phyloP scores from a whole-genome alignment of 2,797 vertebrate species.

The Cryptoprocta ferox region DNA sequence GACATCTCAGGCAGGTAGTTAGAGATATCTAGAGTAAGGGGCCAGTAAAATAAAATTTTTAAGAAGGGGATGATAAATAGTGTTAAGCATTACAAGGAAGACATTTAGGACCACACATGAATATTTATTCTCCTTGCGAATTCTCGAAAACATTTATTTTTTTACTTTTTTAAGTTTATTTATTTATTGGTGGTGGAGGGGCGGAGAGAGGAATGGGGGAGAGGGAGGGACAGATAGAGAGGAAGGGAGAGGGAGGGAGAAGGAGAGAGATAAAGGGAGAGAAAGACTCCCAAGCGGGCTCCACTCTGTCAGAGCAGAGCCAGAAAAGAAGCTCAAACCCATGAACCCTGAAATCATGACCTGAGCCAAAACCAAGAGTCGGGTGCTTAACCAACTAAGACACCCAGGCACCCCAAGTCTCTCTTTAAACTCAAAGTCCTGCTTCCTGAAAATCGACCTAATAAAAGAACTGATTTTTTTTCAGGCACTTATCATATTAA shows the following conservation, averaged over 20 bases:
- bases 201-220: too few species aligned
- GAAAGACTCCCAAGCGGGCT: too few species aligned
- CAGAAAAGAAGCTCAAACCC: too few species aligned
- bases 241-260: too few species aligned
- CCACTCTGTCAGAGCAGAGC: too few species aligned
- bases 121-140: neutral
- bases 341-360: too few species aligned
- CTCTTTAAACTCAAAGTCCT: neutral
- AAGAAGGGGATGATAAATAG: neutral
- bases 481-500: neutral
- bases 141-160: neutral
- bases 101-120: neutral
- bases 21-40: neutral
- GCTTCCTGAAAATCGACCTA: neutral
- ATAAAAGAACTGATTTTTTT: neutral
- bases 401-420: neutral
- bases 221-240: too few species aligned
- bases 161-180: too few species aligned
- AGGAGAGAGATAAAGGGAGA: too few species aligned
- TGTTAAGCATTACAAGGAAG: neutral
- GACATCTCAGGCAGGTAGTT: neutral
- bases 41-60: conserved; percentile 12
- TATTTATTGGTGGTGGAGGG: too few species aligned
- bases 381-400: too few species aligned
- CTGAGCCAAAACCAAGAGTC: too few species aligned